These are phyloP conservation scores for Dolichotis patagonum DNA, from an alignment of 2,113 vertebrate genomes.

Conservation along the genomic window DNA sequence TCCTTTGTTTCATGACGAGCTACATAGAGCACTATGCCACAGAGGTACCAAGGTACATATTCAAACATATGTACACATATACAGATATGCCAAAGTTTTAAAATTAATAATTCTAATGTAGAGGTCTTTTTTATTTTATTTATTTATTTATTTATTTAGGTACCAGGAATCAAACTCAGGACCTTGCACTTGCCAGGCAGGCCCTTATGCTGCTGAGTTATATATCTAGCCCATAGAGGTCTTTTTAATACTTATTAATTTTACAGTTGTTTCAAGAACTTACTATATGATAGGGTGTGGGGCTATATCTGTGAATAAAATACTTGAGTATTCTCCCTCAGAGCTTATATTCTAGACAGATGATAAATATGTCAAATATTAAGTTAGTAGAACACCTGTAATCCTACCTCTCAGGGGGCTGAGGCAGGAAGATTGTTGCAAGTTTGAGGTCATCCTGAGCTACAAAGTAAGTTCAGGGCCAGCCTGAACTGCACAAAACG, in stretches of 20 bases:
- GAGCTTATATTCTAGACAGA: neutral
- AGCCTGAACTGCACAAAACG: neutral
- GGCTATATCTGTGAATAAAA: conserved; percentile 14
- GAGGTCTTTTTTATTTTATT: neutral
- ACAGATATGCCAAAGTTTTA: neutral
- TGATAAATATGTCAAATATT: conserved; percentile 29
- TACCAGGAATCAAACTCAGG: no score
- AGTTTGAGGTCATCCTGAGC: neutral
- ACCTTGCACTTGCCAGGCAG: no score
- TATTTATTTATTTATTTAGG: no score
- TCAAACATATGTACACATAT: neutral
- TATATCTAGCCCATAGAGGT: no score
- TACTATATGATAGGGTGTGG: neutral
- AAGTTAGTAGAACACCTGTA: neutral
- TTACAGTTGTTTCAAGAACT: conserved; percentile 23
- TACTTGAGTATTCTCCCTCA: conserved; percentile 19
- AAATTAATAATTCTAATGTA: neutral
- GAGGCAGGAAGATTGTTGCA: neutral
- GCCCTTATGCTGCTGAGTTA: no score
- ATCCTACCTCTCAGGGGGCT: neutral
- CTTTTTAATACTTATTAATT: neutral
- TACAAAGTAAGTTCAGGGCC: neutral
- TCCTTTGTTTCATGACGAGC: neutral
- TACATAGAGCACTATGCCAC: neutral
- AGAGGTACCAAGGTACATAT: neutral